Evolutionary conservation across 2,113 vertebrate species (phyloP), one percentile per base, ranked within the genome.

Genomic region (Turdus rufiventris): DNA sequence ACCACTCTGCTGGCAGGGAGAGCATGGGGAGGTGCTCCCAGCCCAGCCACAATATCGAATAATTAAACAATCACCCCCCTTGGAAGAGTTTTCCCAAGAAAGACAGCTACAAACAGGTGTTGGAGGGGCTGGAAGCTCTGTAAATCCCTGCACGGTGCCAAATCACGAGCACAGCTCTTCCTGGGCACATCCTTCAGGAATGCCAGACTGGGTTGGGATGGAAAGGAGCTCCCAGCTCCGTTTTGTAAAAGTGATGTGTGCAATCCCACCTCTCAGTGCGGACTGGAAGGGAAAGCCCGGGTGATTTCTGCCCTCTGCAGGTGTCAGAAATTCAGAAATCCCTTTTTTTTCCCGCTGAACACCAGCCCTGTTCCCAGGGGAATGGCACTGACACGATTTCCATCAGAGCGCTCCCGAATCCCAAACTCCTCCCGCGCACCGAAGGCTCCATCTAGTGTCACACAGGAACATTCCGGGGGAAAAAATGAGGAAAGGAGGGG

Each of bases 381-480:
- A 4, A 4, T 1, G 3, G 28, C 56, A 0, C 2, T 5, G 10
- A 10, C 34, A 0, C 5, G 1, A 13, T 21, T 26, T 1, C 17
- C 36, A 1, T 18, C 19, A 47, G 45, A 4, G 45, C 45, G 63
- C 47, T 43, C n/a, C 1, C 9, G 4, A 0, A 31, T 28, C n/a
- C 14, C 60, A 0, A 18, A 0, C 21, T 53, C 68, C 80, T 91
- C 4, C 68, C 33, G 70, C 0, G 94, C 83, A n/a, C 80, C 8
- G 63, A 47, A 66, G 78, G 94, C 95, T 93, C 96, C 95, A 95
- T 89, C 91, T 93, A 91, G 93, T 7, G 95, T 40, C 33, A 15
- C 54, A 20, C 34, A 0, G 43, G 15, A 13, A 11, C 0, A n/a
- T 51, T 73, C 60, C 68, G 18, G 6, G 45, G 28, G 24, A 26